Evolutionary conservation across 2,888 invertebrate genomes (phyloP).

Genomic region (Pocota personata): DNA sequence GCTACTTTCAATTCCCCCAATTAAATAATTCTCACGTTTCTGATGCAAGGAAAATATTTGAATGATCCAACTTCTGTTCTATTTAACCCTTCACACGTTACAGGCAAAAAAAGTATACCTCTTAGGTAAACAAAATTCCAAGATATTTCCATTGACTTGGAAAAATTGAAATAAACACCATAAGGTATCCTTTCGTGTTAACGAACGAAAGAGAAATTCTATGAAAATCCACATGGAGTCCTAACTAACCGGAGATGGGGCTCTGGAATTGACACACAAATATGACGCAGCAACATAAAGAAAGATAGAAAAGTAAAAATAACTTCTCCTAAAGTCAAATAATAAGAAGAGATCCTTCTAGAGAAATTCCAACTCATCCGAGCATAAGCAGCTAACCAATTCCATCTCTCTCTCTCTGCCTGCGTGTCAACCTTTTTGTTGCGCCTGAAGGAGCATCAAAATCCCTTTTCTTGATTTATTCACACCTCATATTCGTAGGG

Average conservation of each 20-base stretch:
- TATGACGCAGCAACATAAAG: background rate
- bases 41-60: background rate
- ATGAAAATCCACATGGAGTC: constrained; percentile 11
- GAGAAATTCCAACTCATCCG: constrained; percentile 5
- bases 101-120: background rate
- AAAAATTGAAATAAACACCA: constrained; percentile 11
- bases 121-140: constrained; percentile 10
- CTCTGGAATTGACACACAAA: background rate
- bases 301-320: background rate
- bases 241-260: constrained; percentile 7
- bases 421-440: constrained; percentile 4
- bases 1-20: background rate
- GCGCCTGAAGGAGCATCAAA: constrained; percentile 26
- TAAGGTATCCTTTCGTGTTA: background rate
- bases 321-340: background rate
- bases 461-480: constrained; percentile 54
- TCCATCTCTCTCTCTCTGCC: background rate
- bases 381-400: constrained; percentile 22
- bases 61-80: background rate
- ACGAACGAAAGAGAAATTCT: constrained; percentile 1
- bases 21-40: background rate
- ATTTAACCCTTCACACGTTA: constrained; percentile 2
- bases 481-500: constrained; percentile 39
- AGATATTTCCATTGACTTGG: background rate
- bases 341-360: background rate